A percentile compares a stretch with the other conserved stretches of the same genome.
phyloP scores from a whole-genome alignment of 2,888 invertebrate species.

The Drosophila picticornis region DNA sequence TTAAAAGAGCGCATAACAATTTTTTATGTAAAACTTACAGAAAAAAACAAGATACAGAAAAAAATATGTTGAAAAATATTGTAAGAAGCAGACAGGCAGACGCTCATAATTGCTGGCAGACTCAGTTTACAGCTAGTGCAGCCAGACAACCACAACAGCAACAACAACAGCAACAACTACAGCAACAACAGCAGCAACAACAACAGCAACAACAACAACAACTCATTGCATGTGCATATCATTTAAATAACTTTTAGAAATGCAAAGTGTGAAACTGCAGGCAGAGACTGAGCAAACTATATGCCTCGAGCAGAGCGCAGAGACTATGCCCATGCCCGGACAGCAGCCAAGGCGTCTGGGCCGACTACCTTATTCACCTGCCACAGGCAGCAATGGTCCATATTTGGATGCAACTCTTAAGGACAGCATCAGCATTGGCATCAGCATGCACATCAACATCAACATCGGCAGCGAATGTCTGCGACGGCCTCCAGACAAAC shows the following conservation, averaged over 20 bases:
- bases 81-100: conserved; percentile 74
- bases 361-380: conserved; percentile 71
- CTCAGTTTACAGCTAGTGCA: conserved; percentile 67
- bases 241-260: conserved; percentile 77
- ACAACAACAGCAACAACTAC: conserved; percentile 25
- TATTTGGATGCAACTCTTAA: conserved; percentile 81
- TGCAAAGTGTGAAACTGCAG: conserved; percentile 76
- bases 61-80: conserved; percentile 53
- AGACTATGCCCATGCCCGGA: conserved; percentile 28
- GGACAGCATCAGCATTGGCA: conserved; percentile 62
- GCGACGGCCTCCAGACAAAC: conserved; percentile 81
- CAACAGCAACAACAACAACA: conserved; percentile 24
- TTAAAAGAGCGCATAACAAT: conserved; percentile 53
- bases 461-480: conserved; percentile 48
- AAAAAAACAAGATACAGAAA: conserved; percentile 8
- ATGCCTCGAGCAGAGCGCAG: neutral
- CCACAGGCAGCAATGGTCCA: conserved; percentile 76
- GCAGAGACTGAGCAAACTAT: conserved; percentile 47
- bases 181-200: conserved; percentile 27
- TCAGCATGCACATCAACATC: conserved; percentile 58
- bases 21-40: neutral
- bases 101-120: conserved; percentile 75
- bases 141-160: conserved; percentile 50
- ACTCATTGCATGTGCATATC: conserved; percentile 72
- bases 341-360: conserved; percentile 62